phyloP scores from a whole-genome alignment of 2,797 vertebrate genomes.

The Coracias cyanogaster region DNA sequence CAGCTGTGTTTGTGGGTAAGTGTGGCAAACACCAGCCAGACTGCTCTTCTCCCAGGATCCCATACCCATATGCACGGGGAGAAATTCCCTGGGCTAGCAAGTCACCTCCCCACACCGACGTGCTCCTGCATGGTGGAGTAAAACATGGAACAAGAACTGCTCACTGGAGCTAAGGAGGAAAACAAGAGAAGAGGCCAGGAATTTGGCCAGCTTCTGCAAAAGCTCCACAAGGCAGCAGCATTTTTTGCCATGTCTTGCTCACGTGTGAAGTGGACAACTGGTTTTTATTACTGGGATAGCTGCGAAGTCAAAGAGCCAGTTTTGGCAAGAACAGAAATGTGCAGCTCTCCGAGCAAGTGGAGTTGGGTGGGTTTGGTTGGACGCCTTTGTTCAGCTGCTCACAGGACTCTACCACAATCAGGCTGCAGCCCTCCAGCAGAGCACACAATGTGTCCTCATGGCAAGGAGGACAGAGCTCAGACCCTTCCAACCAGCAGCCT shows the following conservation, averaged over 20 bases:
- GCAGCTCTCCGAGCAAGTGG: not conserved
- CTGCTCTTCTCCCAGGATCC: not conserved
- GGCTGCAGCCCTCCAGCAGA: not conserved
- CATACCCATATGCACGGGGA: not conserved
- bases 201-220: slow-evolving; percentile 4
- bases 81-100: not conserved
- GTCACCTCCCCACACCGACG: not conserved
- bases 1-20: not conserved
- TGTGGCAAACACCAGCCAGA: not conserved
- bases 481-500: not conserved
- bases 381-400: not conserved
- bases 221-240: not conserved
- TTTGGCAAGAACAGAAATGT: not conserved
- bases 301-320: not conserved
- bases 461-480: not conserved
- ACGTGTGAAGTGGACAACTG: not conserved
- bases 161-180: not conserved
- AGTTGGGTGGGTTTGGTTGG: not conserved
- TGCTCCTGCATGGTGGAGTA: not conserved
- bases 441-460: not conserved
- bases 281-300: slow-evolving; percentile 3
- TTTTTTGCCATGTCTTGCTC: not conserved
- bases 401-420: not conserved
- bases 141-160: not conserved
- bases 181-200: not conserved